These are phyloP conservation scores for Corythornis madagascariensis DNA, from an alignment of 2,113 vertebrate genomes.

Conservation along the genomic window DNA sequence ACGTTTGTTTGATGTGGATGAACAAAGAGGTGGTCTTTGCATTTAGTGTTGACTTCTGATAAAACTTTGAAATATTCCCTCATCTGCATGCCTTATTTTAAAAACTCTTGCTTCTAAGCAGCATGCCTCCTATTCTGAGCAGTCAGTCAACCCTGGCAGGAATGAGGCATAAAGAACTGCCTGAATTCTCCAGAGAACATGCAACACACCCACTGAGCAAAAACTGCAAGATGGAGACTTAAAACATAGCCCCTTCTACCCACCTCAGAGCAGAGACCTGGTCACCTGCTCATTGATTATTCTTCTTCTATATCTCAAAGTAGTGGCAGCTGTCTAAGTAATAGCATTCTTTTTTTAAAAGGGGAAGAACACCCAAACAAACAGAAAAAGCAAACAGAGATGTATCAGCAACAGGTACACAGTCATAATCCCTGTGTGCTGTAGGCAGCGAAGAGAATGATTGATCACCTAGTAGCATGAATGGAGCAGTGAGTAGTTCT, in stretches of 20 bases:
- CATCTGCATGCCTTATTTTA: background rate
- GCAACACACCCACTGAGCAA: background rate
- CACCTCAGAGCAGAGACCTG: background rate
- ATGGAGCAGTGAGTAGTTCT: background rate
- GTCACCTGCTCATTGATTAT: background rate
- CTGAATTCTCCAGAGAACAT: background rate
- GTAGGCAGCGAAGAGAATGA: background rate
- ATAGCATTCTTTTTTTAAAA: background rate
- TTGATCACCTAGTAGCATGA: background rate
- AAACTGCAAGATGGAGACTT: background rate
- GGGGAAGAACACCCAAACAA: no score
- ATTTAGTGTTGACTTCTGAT: background rate
- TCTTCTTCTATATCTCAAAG: background rate
- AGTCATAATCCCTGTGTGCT: background rate
- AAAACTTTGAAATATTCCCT: background rate
- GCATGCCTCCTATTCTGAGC: background rate
- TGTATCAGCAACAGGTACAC: background rate
- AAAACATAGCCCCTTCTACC: background rate
- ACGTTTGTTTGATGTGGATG: background rate
- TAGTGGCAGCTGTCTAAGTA: background rate
- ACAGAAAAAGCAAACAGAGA: background rate
- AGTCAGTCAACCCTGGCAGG: background rate
- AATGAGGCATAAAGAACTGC: background rate
- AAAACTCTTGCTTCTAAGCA: background rate
- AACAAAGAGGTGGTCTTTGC: background rate